Conservation (phyloP, 2,888 invertebrate species). For the Leptinotarsa rubiginosa region DNA sequence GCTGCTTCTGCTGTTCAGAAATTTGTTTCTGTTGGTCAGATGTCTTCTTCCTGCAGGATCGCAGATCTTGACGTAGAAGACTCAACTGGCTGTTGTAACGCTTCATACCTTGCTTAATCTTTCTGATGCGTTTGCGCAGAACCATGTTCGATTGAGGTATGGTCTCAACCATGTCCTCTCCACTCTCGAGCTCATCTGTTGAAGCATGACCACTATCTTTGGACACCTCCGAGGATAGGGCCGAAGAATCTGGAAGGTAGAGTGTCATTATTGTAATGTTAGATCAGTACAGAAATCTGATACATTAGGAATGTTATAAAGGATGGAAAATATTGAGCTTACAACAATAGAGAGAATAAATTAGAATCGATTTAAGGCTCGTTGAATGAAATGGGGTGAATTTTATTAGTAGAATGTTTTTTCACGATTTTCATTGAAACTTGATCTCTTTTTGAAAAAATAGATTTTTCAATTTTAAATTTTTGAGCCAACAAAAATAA, state of each 20-base stretch:
- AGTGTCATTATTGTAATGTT: no score
- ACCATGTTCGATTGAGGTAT: slow-evolving; percentile 89
- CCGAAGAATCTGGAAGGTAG: slow-evolving; percentile 70
- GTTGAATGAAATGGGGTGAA: no score
- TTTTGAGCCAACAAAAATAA: no score
- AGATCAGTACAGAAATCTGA: no score
- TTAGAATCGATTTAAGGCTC: no score
- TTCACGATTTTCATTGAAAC: no score
- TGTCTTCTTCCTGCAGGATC: slow-evolving; percentile 84
- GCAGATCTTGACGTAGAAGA: slow-evolving; percentile 81
- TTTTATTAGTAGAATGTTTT: no score
- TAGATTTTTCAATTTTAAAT: no score
- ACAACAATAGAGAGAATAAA: no score
- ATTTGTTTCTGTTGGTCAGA: slow-evolving; percentile 88
- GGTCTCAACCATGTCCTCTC: slow-evolving; percentile 67
- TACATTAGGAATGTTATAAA: no score
- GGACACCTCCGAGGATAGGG: slow-evolving; percentile 70
- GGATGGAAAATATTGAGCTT: no score
- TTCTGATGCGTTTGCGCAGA: slow-evolving; percentile 84
- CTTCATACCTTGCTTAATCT: slow-evolving; percentile 91
- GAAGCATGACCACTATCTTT: slow-evolving; percentile 67
- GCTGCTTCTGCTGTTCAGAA: slow-evolving; percentile 79
- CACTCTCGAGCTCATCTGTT: slow-evolving; percentile 68
- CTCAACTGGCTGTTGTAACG: slow-evolving; percentile 87
- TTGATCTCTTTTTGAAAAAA: no score